Base-by-base conservation (phyloP, 2,113 vertebrate species). In the Arothron firmamentum region DNA sequence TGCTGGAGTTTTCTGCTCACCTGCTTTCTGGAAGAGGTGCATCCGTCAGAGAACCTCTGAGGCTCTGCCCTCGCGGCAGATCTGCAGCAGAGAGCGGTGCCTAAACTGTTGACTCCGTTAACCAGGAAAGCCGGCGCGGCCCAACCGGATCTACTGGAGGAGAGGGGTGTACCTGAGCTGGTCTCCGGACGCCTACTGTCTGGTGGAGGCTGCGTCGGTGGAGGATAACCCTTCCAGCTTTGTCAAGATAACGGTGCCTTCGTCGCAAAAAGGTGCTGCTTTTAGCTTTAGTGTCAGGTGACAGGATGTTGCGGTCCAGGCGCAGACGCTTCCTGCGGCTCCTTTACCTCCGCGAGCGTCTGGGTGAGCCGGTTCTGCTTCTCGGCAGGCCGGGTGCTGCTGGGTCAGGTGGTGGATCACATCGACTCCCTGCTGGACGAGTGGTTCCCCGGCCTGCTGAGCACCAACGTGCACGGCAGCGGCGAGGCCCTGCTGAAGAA, bases 351-450 rank as follows among this genome's bases (percentile, higher is more conserved):
- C 25, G 25, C 4, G 5, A 28, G 6, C 25, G 25, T 28, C 2
- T 28, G 2, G 21, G 23, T 34, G 11, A 16, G 54, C 16, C n/a
- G 1, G 8, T 13, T n/a, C 4, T 7, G 1, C 4, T 2, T 47
- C 3, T 50, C 31, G 65, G 2, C 73, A 99, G 97, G 97, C 21
- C 93, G 91, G 71, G 87, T 95, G 65, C 80, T 98, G 56, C 79
- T 99, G 88, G 96, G 97, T 8, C 96, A 97, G 85, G 93, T 97
- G 75, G 94, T 98, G 79, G 96, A 99, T 83, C 97, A 98, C 72
- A 91, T 96, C 23, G 96, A 99, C 90, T 97, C 96, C 53, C 87
- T 99, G 48, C 91, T 98, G 90, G 97, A 98, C 83, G 97, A 99
- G 58, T 99, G 97, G 96, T 98, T 96, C 81, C 94, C 96, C 1